Evolutionary conservation across 2,113 vertebrate species (phyloP).

Genomic region (Perognathus longimembris): DNA sequence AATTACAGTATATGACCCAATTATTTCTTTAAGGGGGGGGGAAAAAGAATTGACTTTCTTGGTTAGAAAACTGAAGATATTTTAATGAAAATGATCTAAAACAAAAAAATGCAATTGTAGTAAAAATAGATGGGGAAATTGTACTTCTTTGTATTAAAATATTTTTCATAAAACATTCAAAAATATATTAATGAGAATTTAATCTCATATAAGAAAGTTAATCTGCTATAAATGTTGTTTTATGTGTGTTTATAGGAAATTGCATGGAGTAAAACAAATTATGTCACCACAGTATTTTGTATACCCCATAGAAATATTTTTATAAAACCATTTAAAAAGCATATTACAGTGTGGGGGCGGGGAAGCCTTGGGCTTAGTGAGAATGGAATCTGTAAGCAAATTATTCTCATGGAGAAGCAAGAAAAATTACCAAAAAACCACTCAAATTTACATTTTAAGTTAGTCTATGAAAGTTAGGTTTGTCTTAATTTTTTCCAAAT

Average conservation of each 20-base stretch:
- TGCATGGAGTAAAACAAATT: slow-evolving; percentile 68
- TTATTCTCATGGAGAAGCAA: slow-evolving; percentile 58
- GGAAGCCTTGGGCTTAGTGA: slow-evolving; percentile 4
- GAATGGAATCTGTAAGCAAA: slow-evolving; percentile 41
- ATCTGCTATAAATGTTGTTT: slow-evolving; percentile 68
- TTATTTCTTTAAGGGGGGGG: slow-evolving; percentile 58
- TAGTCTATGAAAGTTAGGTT: background rate
- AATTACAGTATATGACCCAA: slow-evolving; percentile 64
- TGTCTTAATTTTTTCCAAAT: background rate
- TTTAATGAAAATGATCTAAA: slow-evolving; percentile 77
- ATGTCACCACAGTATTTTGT: slow-evolving; percentile 67
- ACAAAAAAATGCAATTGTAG: slow-evolving; percentile 51
- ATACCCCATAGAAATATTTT: slow-evolving; percentile 66
- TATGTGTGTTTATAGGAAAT: slow-evolving; percentile 54
- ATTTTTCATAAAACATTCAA: slow-evolving; percentile 70
- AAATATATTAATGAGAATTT: slow-evolving; percentile 73
- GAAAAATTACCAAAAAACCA: slow-evolving; percentile 22
- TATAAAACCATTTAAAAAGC: slow-evolving; percentile 57
- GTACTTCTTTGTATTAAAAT: slow-evolving; percentile 58
- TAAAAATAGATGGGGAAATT: slow-evolving; percentile 67
- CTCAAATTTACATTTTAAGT: slow-evolving; percentile 53
- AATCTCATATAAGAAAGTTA: slow-evolving; percentile 69
- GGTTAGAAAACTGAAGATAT: slow-evolving; percentile 52
- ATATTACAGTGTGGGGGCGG: background rate
- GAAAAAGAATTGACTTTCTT: slow-evolving; percentile 29